A percentile compares a stretch with the other conserved stretches of the same genome.
Conservation (phyloP, 1,140 invertebrate species). For the Macrosteles quadrilineatus region DNA sequence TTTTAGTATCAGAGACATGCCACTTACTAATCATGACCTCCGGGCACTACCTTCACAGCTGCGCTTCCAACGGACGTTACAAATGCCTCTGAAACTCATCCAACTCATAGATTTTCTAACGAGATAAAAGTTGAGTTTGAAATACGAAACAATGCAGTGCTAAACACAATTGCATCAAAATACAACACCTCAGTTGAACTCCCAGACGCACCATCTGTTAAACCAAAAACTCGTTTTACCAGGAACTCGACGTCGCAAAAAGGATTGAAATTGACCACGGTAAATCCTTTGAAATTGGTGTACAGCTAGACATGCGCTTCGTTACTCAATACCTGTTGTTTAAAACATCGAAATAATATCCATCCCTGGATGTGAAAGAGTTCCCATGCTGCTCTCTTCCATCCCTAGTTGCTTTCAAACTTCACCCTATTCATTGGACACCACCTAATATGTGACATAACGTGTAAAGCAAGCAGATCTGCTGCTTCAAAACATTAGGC, state of each 20-base stretch:
- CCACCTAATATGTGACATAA: not conserved
- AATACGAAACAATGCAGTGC: no score
- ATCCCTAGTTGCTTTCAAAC: not conserved
- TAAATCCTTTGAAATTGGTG: no score
- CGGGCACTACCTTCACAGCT: no score
- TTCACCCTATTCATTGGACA: not conserved
- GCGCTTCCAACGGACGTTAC: no score
- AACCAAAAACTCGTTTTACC: not conserved
- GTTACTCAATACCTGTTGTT: conserved; percentile 1
- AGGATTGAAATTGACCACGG: not conserved
- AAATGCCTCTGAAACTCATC: no score
- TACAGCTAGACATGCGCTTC: conserved; percentile 2
- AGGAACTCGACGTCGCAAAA: not conserved
- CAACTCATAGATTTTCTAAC: no score
- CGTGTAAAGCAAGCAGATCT: not conserved
- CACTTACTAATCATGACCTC: no score
- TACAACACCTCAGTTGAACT: not conserved
- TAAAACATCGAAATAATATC: not conserved
- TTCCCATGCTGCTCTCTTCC: not conserved
- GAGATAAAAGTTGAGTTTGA: no score
- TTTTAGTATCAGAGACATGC: no score
- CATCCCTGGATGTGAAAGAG: not conserved
- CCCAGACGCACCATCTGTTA: not conserved
- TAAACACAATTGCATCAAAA: not conserved
- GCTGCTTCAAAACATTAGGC: not conserved